These are phyloP conservation scores for Microctenopoma steveboyesi DNA, from an alignment of 2,797 vertebrate genomes.

Conservation along the genomic window DNA sequence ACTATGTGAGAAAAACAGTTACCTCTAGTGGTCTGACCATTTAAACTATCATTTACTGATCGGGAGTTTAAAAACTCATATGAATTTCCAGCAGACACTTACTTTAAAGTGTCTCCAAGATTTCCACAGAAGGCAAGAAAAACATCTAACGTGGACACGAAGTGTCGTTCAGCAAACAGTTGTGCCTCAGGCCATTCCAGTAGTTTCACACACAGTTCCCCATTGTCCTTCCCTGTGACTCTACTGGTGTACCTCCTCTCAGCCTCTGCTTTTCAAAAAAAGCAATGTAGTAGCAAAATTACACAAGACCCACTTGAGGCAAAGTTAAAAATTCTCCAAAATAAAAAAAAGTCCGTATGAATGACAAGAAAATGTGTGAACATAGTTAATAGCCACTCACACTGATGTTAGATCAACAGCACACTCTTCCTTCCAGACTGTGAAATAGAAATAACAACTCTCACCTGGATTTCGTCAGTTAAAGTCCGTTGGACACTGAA, in stretches of 20 bases:
- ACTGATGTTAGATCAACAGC: slow-evolving; percentile 6
- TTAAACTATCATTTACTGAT: background rate
- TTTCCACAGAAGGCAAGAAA: too few species aligned
- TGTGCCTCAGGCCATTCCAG: slow-evolving; percentile 54
- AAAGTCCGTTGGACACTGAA: slow-evolving; percentile 49
- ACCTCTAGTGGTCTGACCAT: background rate
- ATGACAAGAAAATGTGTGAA: slow-evolving; percentile 30
- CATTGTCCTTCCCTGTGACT: slow-evolving; percentile 77
- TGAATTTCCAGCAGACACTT: background rate
- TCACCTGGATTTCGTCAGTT: slow-evolving; percentile 74
- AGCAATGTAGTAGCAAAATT: background rate
- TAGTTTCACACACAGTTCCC: slow-evolving; percentile 58
- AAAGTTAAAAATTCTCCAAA: slow-evolving; percentile 10
- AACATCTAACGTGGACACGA: slow-evolving; percentile 50
- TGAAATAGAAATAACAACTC: slow-evolving; percentile 29
- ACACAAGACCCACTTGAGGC: slow-evolving; percentile 53
- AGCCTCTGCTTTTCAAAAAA: slow-evolving; percentile 37
- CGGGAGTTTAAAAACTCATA: background rate
- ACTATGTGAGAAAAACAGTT: slow-evolving; percentile 8
- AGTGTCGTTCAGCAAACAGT: slow-evolving; percentile 35
- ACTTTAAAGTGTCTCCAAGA: background rate
- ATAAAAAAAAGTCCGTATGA: slow-evolving; percentile 1
- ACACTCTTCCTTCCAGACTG: slow-evolving; percentile 3
- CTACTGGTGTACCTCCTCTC: slow-evolving; percentile 50
- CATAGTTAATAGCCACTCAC: background rate